A percentile compares a stretch with the other conserved stretches of the same genome.
phyloP scores from a whole-genome alignment of 1,140 invertebrate genomes.

The Dendroctonus valens region DNA sequence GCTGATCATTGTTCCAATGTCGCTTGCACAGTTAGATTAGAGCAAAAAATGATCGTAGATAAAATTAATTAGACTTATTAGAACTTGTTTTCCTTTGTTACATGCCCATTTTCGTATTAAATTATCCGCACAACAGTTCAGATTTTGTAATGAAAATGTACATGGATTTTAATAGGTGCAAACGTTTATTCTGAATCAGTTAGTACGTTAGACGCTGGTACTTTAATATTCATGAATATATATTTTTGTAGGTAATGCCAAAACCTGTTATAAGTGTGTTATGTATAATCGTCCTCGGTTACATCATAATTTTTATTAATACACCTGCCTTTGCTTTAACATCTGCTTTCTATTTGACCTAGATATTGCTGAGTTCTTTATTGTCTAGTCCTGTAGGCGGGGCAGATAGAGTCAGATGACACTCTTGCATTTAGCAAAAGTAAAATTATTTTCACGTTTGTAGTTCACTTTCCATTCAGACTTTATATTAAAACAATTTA shows the following conservation, averaged over 20 bases:
- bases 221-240: neutral
- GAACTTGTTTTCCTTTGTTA: neutral
- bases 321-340: constrained; percentile 15
- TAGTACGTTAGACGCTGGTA: neutral
- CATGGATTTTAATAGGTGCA: no score
- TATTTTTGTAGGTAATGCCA: constrained; percentile 5
- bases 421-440: no score
- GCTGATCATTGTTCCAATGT: neutral
- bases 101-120: neutral
- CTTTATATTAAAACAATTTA: no score
- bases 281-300: constrained; percentile 14
- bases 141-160: neutral
- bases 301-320: constrained; percentile 20
- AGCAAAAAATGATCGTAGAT: constrained; percentile 1
- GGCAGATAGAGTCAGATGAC: neutral
- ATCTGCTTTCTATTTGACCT: constrained; percentile 25
- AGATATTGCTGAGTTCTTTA: neutral
- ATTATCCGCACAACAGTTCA: neutral
- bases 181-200: no score
- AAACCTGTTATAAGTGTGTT: constrained; percentile 21
- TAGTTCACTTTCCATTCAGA: no score
- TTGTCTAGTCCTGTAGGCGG: neutral
- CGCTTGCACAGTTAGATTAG: neutral
- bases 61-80: constrained; percentile 2
- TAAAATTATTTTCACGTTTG: no score